Conservation (phyloP, 2,888 invertebrate genomes). For the Phalera bucephala region DNA sequence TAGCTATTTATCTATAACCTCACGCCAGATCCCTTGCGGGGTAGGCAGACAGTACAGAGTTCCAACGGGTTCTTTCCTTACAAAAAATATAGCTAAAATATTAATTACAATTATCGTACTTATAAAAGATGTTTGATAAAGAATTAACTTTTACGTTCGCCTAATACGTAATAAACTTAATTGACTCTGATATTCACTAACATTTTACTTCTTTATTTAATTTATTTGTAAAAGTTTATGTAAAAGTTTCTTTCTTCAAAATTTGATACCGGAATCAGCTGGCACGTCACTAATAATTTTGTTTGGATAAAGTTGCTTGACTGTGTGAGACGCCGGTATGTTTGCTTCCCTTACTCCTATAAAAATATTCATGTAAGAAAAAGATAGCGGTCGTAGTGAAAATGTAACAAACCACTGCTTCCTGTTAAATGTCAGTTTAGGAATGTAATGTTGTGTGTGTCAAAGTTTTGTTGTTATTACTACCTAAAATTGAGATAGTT, state of each 20-base stretch:
- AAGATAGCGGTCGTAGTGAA: conserved; percentile 9
- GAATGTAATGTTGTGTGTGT: conserved; percentile 62
- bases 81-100: too few relatives aligned
- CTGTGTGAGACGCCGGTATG: conserved; percentile 42
- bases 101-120: too few relatives aligned
- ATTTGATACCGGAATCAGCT: conserved; percentile 51
- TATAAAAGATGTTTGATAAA: too few relatives aligned
- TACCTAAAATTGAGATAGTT: conserved; percentile 52
- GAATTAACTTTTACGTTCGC: too few relatives aligned
- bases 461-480: conserved; percentile 78
- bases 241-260: too few relatives aligned
- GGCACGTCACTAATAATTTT: conserved; percentile 37
- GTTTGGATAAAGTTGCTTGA: conserved; percentile 23
- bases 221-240: too few relatives aligned
- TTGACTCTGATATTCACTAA: too few relatives aligned
- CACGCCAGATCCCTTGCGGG: too few relatives aligned
- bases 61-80: background rate
- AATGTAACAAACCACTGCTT: conserved; percentile 36
- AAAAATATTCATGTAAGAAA: conserved; percentile 18
- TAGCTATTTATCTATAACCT: too few relatives aligned
- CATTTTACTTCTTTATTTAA: too few relatives aligned
- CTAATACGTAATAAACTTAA: too few relatives aligned
- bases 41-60: background rate
- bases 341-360: conserved; percentile 28
- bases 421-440: conserved; percentile 57